Conservation (phyloP, 2,888 invertebrate genomes). For the Vanessa cardui region DNA sequence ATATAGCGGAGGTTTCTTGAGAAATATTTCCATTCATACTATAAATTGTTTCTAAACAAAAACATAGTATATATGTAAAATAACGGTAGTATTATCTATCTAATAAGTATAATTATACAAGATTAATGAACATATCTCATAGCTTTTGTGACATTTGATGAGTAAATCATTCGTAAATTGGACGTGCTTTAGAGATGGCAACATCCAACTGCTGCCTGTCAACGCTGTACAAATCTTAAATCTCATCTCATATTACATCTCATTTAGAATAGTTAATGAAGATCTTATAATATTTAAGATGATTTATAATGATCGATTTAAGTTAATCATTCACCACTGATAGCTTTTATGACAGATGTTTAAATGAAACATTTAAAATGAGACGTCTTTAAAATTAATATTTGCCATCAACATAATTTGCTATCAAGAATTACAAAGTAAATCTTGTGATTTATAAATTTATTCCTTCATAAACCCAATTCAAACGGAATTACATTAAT, state of each 20-base stretch:
- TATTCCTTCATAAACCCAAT: neutral
- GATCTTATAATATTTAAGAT: neutral
- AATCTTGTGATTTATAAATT: slow-evolving; percentile 1
- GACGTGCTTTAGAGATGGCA: slow-evolving; percentile 15
- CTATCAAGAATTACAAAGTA: slow-evolving; percentile 1
- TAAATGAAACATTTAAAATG: slow-evolving; percentile 6
- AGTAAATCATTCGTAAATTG: slow-evolving; percentile 12
- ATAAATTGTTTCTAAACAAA: neutral
- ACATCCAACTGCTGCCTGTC: slow-evolving; percentile 25
- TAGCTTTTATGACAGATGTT: slow-evolving; percentile 5
- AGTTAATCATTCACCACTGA: slow-evolving; percentile 2
- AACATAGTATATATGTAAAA: neutral
- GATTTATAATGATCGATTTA: neutral
- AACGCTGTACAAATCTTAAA: slow-evolving; percentile 25
- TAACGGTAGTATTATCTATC: neutral
- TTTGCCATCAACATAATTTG: neutral
- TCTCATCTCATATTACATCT: slow-evolving; percentile 16
- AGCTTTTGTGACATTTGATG: neutral
- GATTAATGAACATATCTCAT: neutral
- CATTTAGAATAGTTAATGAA: slow-evolving; percentile 2
- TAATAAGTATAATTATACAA: neutral
- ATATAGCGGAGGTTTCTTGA: neutral
- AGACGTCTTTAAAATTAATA: neutral
- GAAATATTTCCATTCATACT: neutral
- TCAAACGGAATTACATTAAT: slow-evolving; percentile 4